Evolutionary conservation across 2,797 vertebrate species (phyloP).

Genomic region (Spatula clypeata): DNA sequence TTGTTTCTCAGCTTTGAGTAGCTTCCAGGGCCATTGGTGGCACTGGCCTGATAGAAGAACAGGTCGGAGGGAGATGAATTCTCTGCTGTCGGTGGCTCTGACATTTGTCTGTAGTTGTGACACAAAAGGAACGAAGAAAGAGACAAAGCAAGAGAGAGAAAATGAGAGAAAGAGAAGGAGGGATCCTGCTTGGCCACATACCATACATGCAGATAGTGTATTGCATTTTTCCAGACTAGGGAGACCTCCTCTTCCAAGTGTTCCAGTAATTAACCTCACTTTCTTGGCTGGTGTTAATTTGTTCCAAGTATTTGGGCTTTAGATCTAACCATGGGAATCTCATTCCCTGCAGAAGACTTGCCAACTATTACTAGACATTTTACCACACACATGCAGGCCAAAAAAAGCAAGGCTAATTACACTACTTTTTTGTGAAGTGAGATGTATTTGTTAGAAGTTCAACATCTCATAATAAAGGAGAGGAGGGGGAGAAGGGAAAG

Average conservation of each 20-base stretch:
- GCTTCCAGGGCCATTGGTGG: constrained; percentile 24
- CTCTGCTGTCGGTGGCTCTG: not conserved
- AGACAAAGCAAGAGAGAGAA: not conserved
- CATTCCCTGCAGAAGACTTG: constrained; percentile 66
- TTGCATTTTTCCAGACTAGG: constrained; percentile 52
- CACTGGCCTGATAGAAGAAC: not conserved
- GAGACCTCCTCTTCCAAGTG: constrained; percentile 60
- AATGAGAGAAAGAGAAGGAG: not conserved
- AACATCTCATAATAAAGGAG: constrained; percentile 9
- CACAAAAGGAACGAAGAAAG: not conserved
- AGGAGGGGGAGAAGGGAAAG: not conserved
- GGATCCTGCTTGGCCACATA: constrained; percentile 16
- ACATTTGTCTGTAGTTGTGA: not conserved
- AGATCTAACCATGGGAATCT: constrained; percentile 81
- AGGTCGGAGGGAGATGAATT: not conserved
- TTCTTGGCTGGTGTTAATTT: constrained; percentile 82
- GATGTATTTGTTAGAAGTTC: constrained; percentile 20
- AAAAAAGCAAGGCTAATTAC: constrained; percentile 64
- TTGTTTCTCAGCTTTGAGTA: constrained; percentile 44
- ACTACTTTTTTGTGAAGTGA: constrained; percentile 15
- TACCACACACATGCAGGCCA: constrained; percentile 80
- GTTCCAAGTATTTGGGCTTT: constrained; percentile 80
- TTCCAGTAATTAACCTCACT: constrained; percentile 73
- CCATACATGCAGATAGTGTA: constrained; percentile 27
- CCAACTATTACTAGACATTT: constrained; percentile 80